Evolutionary conservation across 1,140 invertebrate species (phyloP).

Genomic region (Cardiocondyla obscurior): DNA sequence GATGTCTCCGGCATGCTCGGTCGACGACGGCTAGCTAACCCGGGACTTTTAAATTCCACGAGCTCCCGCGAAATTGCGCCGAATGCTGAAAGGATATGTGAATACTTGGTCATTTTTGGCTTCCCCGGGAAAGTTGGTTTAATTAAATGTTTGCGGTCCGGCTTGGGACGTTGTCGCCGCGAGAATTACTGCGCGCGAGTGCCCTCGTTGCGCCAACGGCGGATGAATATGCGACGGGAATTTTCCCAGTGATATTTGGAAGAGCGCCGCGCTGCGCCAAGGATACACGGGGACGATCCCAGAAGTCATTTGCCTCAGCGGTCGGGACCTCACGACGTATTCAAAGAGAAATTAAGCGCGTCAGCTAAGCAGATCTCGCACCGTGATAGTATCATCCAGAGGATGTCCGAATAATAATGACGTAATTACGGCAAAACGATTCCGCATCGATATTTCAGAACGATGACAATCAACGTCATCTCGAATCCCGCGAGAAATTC

Average conservation of each 20-base stretch:
- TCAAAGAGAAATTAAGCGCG: neutral
- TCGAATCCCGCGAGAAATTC: neutral
- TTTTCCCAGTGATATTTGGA: constrained; percentile 4
- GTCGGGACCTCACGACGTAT: neutral
- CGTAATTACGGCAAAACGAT: neutral
- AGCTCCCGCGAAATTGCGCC: constrained; percentile 20
- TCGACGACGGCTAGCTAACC: neutral
- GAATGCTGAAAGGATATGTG: neutral
- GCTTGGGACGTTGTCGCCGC: neutral
- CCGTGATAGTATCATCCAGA: neutral
- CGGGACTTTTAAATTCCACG: constrained; percentile 37
- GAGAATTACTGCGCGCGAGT: neutral
- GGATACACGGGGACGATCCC: neutral
- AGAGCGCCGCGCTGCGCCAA: neutral
- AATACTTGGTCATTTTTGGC: constrained; percentile 28
- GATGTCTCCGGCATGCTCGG: constrained; percentile 36
- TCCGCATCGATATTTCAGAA: neutral
- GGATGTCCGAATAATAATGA: neutral
- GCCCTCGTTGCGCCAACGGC: constrained; percentile 5
- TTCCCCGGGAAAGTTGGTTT: neutral
- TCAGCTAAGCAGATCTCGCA: neutral
- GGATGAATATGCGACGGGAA: constrained; percentile 2
- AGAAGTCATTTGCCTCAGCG: neutral
- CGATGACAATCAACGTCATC: neutral
- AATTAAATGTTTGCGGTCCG: constrained; percentile 42